Evolutionary conservation across 2,888 invertebrate species (phyloP).

Genomic region (Heterodera filipjevi): DNA sequence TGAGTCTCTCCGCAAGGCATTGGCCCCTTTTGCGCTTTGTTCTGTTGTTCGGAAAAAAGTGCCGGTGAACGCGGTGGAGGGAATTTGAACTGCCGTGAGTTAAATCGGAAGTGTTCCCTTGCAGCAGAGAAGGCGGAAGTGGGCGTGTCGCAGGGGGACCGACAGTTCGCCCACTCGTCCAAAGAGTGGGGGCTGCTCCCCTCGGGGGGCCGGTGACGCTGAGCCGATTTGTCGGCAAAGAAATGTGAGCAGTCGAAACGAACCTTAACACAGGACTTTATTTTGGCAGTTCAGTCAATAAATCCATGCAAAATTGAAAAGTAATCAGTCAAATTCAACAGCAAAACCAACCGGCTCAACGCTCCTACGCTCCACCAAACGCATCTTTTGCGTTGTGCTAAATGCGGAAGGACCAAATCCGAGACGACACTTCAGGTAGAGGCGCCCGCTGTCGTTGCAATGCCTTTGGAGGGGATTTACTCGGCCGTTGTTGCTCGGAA

Average conservation of each 20-base stretch:
- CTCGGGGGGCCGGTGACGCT: background rate
- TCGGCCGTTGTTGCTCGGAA: background rate
- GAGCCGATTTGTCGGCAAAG: background rate
- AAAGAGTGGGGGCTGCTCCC: background rate
- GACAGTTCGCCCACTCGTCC: background rate
- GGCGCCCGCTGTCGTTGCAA: background rate
- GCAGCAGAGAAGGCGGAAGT: background rate
- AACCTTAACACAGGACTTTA: background rate
- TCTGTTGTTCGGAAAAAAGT: too few species aligned
- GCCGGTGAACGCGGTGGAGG: background rate
- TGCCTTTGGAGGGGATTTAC: slow-evolving; percentile 9
- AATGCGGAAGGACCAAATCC: background rate
- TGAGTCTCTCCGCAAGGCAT: slow-evolving; percentile 16
- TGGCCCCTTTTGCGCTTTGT: background rate
- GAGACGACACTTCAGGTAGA: background rate
- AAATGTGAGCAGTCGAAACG: slow-evolving; percentile 8
- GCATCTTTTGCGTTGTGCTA: slow-evolving; percentile 34
- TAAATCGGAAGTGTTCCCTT: background rate
- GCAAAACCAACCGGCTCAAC: slow-evolving; percentile 29
- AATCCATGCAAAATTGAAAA: background rate
- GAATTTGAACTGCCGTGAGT: slow-evolving; percentile 17
- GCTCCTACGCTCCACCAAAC: slow-evolving; percentile 39
- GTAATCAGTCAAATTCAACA: too few species aligned
- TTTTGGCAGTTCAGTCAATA: background rate
- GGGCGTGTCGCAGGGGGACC: background rate